phyloP scores from a whole-genome alignment of 1,140 invertebrate species.

The Panagrolaimus sp. region DNA sequence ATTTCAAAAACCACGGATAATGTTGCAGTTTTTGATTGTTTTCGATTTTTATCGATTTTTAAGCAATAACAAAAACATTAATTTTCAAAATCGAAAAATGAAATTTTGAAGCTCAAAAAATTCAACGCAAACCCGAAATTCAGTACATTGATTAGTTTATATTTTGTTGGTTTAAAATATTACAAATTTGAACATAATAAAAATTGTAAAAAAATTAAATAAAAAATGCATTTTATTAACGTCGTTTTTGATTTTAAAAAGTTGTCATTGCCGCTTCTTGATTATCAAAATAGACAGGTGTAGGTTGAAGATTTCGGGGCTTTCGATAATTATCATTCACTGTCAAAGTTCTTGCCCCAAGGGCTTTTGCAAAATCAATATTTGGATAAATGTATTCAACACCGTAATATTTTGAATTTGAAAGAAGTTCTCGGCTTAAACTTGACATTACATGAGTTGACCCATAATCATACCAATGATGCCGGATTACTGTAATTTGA shows the following conservation, averaged over 20 bases:
- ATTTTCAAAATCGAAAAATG: neutral
- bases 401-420: conserved; percentile 54
- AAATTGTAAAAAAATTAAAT: neutral
- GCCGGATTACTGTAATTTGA: conserved; percentile 48
- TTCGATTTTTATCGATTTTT: no score
- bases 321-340: conserved; percentile 35
- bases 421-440: conserved; percentile 45
- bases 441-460: conserved; percentile 42
- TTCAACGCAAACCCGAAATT: no score
- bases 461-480: conserved; percentile 55
- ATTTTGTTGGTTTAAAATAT: neutral
- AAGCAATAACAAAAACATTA: neutral
- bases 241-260: neutral
- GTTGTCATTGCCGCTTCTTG: conserved; percentile 34
- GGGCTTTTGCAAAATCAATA: conserved; percentile 49
- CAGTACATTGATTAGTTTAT: no score
- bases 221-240: neutral
- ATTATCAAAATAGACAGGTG: conserved; percentile 55
- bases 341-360: conserved; percentile 43
- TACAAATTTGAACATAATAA: neutral
- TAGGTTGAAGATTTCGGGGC: conserved; percentile 53
- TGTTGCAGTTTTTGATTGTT: no score
- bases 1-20: no score
- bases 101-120: neutral
- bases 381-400: conserved; percentile 59